Base-by-base conservation (phyloP, 2,888 invertebrate genomes). In the Thereva unica region DNA sequence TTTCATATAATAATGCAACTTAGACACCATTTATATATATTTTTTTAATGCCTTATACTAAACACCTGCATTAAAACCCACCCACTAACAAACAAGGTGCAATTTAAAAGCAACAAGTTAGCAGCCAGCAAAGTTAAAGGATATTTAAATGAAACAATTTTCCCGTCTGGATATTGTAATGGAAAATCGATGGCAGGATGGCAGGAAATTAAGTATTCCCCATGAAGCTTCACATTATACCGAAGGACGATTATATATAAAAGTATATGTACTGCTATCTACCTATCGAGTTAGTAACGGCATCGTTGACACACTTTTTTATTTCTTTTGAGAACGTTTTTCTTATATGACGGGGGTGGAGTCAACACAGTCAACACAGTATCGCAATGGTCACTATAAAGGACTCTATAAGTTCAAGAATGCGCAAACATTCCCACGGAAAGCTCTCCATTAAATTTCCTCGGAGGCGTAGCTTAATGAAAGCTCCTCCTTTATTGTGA, bases 271-370 rank as follows among this genome's bases (percentile, higher is more conserved):
- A 23, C 23, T 2, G 1, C 23, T 23, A 1, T 23, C 23, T 23
- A 23, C 23, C 23, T 23, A 23, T 23, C 23, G 23, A 23, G 23
- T 41, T 40, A 38, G 49, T 49, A 61, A 44, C 35, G 9, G 49
- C 49, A 49, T 61, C 61, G 49, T 61, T 61, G 61, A 61, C 61
- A 61, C 49, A 61, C 23, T 23, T 50, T 61, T 61, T 61, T 61
- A 61, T 61, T 49, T 49, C 49, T 61, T 61, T 4, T 37, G 12
- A 50, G 61, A 42, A 61, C 23, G 8, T 38, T 49, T 35, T 10
- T 5, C 34, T 38, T 23, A 23, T 23, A 23, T 23, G 23, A 23
- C 34, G 61, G 35, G 61, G 61, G 61, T 61, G 61, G 61, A 61
- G 61, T 61, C 61, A 61, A 23, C 8, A 12, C 34, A 61, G 61